A percentile compares a stretch with the other conserved stretches of the same genome.
Conservation (phyloP, 2,797 vertebrate species). For the Neosalanx taihuensis region DNA sequence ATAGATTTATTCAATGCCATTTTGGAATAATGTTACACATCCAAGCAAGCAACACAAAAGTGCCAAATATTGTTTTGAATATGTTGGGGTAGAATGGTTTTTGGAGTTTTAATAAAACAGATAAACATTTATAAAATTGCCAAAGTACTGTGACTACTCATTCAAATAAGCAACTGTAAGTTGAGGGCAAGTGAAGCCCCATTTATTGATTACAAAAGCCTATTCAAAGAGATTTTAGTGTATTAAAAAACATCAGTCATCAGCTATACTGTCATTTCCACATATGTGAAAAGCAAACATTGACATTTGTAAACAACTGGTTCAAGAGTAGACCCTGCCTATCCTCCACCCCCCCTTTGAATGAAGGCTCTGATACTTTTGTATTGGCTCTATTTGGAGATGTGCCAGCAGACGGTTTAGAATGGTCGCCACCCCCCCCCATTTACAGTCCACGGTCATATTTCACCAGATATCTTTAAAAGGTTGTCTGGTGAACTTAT, state of each 20-base stretch:
- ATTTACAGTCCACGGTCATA: slow-evolving; percentile 36
- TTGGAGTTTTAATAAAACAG: slow-evolving; percentile 13
- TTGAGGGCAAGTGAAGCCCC: too few species aligned
- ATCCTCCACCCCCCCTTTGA: slow-evolving; percentile 17
- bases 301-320: background rate
- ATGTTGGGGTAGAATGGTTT: background rate
- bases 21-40: background rate
- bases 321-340: background rate
- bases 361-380: slow-evolving; percentile 24
- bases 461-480: slow-evolving; percentile 39
- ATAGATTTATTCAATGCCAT: background rate
- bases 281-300: too few species aligned
- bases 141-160: background rate
- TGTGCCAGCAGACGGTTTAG: slow-evolving; percentile 28
- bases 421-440: slow-evolving; percentile 27
- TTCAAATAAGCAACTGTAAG: too few species aligned
- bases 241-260: background rate
- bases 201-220: background rate
- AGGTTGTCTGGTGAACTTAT: slow-evolving; percentile 49
- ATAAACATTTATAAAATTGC: slow-evolving; percentile 1
- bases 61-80: slow-evolving; percentile 6
- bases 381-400: slow-evolving; percentile 32
- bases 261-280: background rate
- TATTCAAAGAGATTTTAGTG: background rate
- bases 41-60: background rate